Conservation (phyloP, 2,113 vertebrate species). For the Sphaerodactylus townsendi region DNA sequence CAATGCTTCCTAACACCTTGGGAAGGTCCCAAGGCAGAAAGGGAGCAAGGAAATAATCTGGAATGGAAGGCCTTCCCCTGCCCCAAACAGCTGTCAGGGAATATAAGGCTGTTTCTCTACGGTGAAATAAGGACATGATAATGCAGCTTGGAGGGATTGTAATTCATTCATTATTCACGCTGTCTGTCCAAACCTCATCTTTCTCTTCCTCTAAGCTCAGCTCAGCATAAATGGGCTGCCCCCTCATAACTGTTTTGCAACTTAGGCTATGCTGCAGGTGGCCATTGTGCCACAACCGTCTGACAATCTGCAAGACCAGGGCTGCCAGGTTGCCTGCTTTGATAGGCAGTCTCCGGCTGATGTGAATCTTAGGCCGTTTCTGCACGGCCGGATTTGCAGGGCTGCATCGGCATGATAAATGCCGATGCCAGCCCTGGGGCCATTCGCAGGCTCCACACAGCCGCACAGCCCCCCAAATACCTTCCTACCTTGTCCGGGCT, state of each 20-base stretch:
- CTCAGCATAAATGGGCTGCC: not conserved
- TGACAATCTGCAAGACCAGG: not conserved
- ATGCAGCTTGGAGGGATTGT: not conserved
- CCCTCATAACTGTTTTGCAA: not conserved
- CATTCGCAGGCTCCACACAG: no score
- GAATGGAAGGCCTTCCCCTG: not conserved
- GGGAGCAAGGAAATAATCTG: not conserved
- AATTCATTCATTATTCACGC: not conserved
- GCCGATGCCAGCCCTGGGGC: no score
- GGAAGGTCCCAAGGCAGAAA: not conserved
- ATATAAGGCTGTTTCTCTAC: not conserved
- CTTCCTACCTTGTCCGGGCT: no score
- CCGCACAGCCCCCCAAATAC: no score
- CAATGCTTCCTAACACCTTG: not conserved
- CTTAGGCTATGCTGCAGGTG: not conserved
- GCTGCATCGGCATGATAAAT: no score
- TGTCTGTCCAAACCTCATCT: not conserved
- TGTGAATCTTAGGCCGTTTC: no score
- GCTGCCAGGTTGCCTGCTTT: no score
- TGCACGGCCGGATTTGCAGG: no score
- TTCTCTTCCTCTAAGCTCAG: not conserved
- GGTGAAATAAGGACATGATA: rapidly evolving
- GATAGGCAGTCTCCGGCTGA: no score
- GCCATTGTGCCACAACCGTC: not conserved
- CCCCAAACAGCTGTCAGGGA: rapidly evolving